Evolutionary conservation across 2,797 vertebrate genomes (phyloP), one percentile per base, ranked within the genome.

Genomic region (Bryconaethiops microstoma): DNA sequence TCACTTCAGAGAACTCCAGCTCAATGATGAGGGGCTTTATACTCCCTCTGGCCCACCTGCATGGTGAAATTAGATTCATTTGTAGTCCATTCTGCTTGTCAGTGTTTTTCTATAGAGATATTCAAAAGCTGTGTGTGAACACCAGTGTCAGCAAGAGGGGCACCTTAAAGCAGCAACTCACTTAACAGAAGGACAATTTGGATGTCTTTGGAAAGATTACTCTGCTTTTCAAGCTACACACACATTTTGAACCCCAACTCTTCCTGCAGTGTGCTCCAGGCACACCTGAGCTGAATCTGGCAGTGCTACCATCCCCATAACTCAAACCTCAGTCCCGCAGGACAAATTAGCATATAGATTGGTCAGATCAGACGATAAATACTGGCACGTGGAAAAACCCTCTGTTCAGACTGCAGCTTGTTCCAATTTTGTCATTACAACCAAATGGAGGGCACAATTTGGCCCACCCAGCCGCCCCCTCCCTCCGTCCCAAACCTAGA

Each of bases 391-490:
- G 25, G 25, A 59, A 80, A 89, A 90, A 82, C 77, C 78, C 74
- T 79, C 88, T 80, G 91, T 92, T 93, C 84, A 93, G 87, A 83
- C 85, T 81, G 76, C 90, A 91, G 89, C 89, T 88, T 91, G 90
- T 92, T 93, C 86, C 89, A 92, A 90, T 92, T 92, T 92, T 88
- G 89, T 87, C 85, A 88, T 92, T 29, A 29, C 29, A 29, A 29
- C 29, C 29, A 29, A 29, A 29, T 29, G 29, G 76, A 85, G 85
- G 87, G 83, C 84, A 84, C 76, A 29, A 29, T 62, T 73, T 72
- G 85, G 75, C 76, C 73, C 50, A 39, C 68, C 80, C 54, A 78
- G 76, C 79, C 19, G 52, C 52, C n/a, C 63, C 25, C 60, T 42
- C 74, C 57, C 76, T 54, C 7, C 50, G 39, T 55, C 57, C 71